Evolutionary conservation across 2,888 invertebrate species (phyloP).

Genomic region (Cataglyphis albicans): DNA sequence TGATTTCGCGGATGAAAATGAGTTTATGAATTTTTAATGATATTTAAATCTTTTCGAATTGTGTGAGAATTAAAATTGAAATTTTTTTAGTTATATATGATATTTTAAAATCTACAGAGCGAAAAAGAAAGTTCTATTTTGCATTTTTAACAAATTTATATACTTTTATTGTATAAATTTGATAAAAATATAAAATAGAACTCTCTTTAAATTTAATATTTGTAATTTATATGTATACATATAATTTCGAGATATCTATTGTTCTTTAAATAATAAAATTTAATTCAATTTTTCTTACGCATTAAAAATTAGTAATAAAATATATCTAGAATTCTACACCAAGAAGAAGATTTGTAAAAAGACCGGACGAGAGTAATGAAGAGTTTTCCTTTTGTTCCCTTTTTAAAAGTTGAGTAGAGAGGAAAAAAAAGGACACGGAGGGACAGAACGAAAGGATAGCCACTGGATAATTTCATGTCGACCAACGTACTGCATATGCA

Average conservation of each 20-base stretch:
- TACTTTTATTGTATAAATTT: background rate
- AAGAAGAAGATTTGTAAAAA: conserved; percentile 6
- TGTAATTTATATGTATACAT: background rate
- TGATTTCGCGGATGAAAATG: too few species aligned
- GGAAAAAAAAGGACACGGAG: conserved; percentile 7
- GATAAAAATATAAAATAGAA: background rate
- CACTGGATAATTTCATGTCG: conserved; percentile 72
- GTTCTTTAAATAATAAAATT: background rate
- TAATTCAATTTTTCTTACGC: background rate
- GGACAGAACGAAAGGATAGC: conserved; percentile 44
- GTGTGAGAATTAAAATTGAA: background rate
- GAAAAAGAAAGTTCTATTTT: background rate
- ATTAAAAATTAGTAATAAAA: background rate
- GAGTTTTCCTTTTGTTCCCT: conserved; percentile 39
- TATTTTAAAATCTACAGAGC: background rate
- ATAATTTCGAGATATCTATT: background rate
- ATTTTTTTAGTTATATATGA: background rate
- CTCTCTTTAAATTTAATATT: background rate
- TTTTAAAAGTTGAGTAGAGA: background rate
- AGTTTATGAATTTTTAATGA: background rate
- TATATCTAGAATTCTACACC: too few species aligned
- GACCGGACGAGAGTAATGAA: conserved; percentile 49
- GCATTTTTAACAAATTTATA: background rate
- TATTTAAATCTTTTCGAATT: background rate
- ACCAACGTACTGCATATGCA: conserved; percentile 67